These are phyloP conservation scores for Ceyx margarethae DNA, from an alignment of 2,113 vertebrate genomes.

Conservation along the genomic window DNA sequence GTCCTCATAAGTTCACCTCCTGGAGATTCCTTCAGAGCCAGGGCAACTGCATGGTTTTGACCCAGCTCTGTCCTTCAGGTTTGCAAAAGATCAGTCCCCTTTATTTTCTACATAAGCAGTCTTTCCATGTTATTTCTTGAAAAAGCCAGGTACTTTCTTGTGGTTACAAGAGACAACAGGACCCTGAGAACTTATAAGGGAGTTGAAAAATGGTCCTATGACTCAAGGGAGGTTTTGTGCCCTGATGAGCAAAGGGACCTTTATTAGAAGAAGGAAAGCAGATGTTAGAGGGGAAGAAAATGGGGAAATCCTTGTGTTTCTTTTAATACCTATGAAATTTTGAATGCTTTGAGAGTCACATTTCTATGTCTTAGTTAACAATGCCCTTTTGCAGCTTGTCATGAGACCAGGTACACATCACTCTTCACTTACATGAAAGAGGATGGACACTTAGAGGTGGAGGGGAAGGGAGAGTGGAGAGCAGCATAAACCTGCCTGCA, in stretches of 20 bases:
- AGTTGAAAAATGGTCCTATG: neutral
- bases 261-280: neutral
- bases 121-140: neutral
- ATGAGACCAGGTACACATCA: neutral
- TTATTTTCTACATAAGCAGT: neutral
- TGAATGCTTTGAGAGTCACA: neutral
- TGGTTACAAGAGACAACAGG: neutral
- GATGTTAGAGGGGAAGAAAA: neutral
- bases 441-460: neutral
- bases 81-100: neutral
- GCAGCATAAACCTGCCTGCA: neutral
- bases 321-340: neutral
- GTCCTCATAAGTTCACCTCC: neutral
- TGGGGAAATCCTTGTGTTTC: conserved; percentile 9
- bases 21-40: neutral
- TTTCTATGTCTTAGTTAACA: neutral
- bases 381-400: neutral
- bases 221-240: neutral
- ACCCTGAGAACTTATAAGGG: neutral
- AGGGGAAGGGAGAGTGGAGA: neutral
- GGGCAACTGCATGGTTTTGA: neutral
- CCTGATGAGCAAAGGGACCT: neutral
- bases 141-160: neutral
- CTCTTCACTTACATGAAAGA: neutral
- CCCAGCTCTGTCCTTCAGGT: neutral